Evolutionary conservation across 2,797 vertebrate genomes (phyloP).

Genomic region (Acrossocheilus wenchowensis): DNA sequence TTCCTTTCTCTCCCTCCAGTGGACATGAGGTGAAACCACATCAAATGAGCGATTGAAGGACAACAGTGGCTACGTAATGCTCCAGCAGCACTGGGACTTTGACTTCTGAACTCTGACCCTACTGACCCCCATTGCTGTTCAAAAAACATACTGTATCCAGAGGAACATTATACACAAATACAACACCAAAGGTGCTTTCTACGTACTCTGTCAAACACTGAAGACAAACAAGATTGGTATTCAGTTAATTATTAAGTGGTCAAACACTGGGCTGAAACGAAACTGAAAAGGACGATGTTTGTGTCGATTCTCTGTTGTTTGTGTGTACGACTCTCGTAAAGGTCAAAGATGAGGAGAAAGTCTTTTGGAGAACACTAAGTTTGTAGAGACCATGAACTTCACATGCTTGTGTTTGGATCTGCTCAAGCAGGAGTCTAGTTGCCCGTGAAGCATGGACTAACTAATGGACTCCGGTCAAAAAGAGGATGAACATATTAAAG

Average conservation of each 20-base stretch:
- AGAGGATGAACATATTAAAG: slow-evolving; percentile 12
- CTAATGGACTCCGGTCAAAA: neutral
- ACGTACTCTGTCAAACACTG: slow-evolving; percentile 75
- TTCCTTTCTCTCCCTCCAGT: slow-evolving; percentile 73
- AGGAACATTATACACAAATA: slow-evolving; percentile 74
- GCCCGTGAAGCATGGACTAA: slow-evolving; percentile 54
- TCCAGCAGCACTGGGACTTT: slow-evolving; percentile 83
- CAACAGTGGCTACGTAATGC: slow-evolving; percentile 77
- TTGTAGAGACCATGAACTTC: slow-evolving; percentile 22
- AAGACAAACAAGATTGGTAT: slow-evolving; percentile 57
- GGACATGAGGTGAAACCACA: slow-evolving; percentile 96
- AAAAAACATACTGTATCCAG: slow-evolving; percentile 58
- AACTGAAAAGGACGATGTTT: slow-evolving; percentile 81
- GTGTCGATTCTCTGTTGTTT: slow-evolving; percentile 77
- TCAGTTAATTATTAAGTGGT: slow-evolving; percentile 56
- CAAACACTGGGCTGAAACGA: slow-evolving; percentile 69
- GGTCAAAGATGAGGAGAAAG: slow-evolving; percentile 59
- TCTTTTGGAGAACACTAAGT: slow-evolving; percentile 54
- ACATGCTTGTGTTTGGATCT: slow-evolving; percentile 42
- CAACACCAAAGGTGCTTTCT: slow-evolving; percentile 88
- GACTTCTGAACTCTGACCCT: slow-evolving; percentile 51
- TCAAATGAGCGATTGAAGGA: slow-evolving; percentile 79
- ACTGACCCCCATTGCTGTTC: slow-evolving; percentile 46
- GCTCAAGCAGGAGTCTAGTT: slow-evolving; percentile 22
- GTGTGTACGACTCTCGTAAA: slow-evolving; percentile 72